Conservation (phyloP, 2,797 vertebrate genomes). For the Hemibagrus guttatus region DNA sequence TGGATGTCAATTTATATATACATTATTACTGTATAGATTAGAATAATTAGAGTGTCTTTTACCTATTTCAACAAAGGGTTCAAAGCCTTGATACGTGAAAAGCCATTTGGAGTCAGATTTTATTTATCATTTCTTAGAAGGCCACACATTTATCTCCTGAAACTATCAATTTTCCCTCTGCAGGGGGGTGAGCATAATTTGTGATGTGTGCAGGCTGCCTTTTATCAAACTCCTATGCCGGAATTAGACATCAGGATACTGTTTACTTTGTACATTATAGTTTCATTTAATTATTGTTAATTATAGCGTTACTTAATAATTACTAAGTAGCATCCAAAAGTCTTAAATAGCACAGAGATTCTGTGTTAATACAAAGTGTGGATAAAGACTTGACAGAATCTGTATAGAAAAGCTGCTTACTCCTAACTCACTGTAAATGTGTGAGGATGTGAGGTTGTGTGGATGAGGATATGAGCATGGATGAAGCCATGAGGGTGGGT, state of each 20-base stretch:
- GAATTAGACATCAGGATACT: not conserved
- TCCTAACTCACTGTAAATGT: not conserved
- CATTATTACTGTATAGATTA: not conserved
- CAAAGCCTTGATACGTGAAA: not conserved
- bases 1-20: not conserved
- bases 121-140: not conserved
- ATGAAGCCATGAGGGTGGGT: no score
- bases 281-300: not conserved
- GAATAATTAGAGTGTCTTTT: not conserved
- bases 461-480: no score
- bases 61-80: not conserved
- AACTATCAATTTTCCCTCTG: slow-evolving; percentile 4
- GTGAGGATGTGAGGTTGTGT: not conserved
- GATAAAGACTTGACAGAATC: no score
- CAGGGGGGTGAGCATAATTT: not conserved
- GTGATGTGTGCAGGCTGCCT: not conserved
- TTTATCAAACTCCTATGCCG: slow-evolving; percentile 1
- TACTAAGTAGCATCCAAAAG: not conserved
- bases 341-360: not conserved
- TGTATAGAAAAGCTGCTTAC: not conserved
- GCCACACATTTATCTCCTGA: not conserved
- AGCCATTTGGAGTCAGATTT: not conserved
- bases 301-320: not conserved
- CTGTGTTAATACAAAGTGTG: not conserved
- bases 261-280: not conserved